Percentiles rank a stretch among this genome's conserved stretches.
Conservation (phyloP, 2,113 vertebrate genomes). For the Columba livia region DNA sequence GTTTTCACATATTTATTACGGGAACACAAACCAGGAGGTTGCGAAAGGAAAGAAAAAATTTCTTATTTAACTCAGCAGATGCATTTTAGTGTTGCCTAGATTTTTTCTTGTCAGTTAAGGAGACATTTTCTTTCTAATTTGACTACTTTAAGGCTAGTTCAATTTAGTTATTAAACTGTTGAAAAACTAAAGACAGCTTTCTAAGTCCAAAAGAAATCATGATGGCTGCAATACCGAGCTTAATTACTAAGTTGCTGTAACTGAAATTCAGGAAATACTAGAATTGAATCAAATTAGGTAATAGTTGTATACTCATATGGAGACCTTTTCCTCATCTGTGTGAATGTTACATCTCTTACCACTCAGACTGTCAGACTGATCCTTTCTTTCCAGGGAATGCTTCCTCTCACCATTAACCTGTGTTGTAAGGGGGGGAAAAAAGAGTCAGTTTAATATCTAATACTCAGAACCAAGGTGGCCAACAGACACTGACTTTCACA, state of each 20-base stretch:
- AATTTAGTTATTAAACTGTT: background rate
- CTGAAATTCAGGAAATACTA: background rate
- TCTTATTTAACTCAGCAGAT: background rate
- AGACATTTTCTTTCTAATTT: background rate
- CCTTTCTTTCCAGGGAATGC: slow-evolving; percentile 74
- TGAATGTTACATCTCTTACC: slow-evolving; percentile 71
- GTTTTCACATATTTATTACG: background rate
- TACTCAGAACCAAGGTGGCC: background rate
- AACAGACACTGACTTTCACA: background rate
- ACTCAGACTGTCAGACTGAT: slow-evolving; percentile 65
- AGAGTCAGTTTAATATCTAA: background rate
- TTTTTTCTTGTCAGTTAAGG: background rate
- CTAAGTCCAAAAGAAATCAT: background rate
- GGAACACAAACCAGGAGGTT: background rate
- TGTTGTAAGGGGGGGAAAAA: background rate
- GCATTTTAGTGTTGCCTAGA: background rate
- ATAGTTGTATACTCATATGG: background rate
- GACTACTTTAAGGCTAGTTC: background rate
- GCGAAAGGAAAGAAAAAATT: background rate
- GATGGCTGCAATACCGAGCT: background rate
- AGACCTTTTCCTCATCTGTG: background rate
- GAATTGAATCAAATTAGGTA: background rate
- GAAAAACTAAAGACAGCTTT: background rate
- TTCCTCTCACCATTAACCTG: slow-evolving; percentile 86
- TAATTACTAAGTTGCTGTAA: background rate